Evolutionary conservation across 2,888 invertebrate genomes (phyloP).

Genomic region (Apotomis capreana): DNA sequence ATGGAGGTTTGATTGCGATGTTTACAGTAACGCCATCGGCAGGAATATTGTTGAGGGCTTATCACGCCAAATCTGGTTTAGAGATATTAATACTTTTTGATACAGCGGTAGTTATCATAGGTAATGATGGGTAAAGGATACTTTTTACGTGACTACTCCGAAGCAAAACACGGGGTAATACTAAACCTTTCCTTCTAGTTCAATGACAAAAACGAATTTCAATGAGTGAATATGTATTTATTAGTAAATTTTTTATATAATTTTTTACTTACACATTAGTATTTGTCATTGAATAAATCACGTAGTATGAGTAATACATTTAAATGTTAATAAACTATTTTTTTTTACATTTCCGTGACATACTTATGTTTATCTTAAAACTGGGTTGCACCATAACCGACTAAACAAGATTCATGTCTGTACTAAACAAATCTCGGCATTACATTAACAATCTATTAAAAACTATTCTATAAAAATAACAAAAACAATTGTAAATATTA

Average conservation of each 20-base stretch:
- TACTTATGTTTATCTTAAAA: neutral
- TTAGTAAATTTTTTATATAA: slow-evolving; percentile 27
- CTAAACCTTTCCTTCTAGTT: neutral
- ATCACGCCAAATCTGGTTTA: no score
- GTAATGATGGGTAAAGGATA: no score
- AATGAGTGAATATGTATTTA: slow-evolving; percentile 22
- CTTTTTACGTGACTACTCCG: no score
- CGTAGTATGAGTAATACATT: slow-evolving; percentile 14
- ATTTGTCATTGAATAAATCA: slow-evolving; percentile 41
- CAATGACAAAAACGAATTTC: neutral
- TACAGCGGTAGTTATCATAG: no score
- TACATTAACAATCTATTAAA: neutral
- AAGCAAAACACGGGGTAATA: no score
- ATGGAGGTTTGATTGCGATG: no score
- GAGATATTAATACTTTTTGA: no score
- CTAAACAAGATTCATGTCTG: neutral
- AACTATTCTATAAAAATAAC: neutral
- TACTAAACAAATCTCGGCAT: neutral
- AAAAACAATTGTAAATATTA: slow-evolving; percentile 1
- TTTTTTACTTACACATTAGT: slow-evolving; percentile 21
- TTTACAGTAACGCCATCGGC: no score
- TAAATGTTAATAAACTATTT: slow-evolving; percentile 3
- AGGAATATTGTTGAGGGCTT: no score
- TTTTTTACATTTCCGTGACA: neutral
- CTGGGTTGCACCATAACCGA: neutral